Base-by-base conservation (phyloP, 2,888 invertebrate species). In the Parnassius smintheus region DNA sequence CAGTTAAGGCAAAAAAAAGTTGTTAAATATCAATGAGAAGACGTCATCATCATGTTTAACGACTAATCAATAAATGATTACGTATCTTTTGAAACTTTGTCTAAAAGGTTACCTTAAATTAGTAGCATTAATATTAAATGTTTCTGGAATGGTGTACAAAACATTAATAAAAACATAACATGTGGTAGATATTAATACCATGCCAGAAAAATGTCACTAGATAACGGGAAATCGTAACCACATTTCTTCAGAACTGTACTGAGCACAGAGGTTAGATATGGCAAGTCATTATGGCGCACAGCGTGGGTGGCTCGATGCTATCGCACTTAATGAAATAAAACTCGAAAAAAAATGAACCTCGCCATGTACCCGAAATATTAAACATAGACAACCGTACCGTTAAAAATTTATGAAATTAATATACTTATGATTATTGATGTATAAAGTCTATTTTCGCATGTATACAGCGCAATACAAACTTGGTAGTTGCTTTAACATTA, bases 221-320 rank as follows among this genome's bases (percentile, higher is more conserved):
- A 61, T 72, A 72, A 72, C 72, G 71, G 71, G 70, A 65, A 13
- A 49, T 49, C 60, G 46, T n/a, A 56, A 71, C 59, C 66, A 64
- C 70, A 81, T 83, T 65, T 78, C 76, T 72, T 51, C 69, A 48
- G 69, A 74, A 79, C 70, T 75, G 82, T 88, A 81, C 81, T 59
- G 62, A 67, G 72, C 74, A 75, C 68, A 72, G 73, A 74, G 73
- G 75, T 80, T 83, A 78, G 83, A 82, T 88, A 88, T 85, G 84
- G 87, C 91, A 81, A 91, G 91, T 91, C 91, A 91, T 90, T 90
- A 90, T 69, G 66, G 69, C 73, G 67, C 70, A 67, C 83, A 64
- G 88, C 86, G 91, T 91, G 91, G 91, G 91, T 91, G 91, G 91
- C 76, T 72, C 63, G 91, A 91, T 91, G 76, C 66, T 91, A 91